Percentiles rank a stretch among this genome's conserved stretches.
Conservation (phyloP, 2,797 vertebrate species). For the Scleropages formosus region DNA sequence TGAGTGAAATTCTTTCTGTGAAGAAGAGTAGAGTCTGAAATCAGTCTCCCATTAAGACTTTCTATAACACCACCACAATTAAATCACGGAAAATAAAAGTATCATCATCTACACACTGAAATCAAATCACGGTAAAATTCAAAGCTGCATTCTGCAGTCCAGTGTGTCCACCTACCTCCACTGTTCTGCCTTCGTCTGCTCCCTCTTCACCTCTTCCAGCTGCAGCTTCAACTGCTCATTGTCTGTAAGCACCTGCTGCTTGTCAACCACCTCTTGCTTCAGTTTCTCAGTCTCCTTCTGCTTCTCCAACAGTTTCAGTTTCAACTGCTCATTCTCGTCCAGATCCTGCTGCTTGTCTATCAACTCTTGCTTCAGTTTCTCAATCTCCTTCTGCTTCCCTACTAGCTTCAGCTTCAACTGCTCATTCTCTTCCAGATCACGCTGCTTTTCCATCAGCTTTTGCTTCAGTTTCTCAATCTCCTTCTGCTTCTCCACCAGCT, state of each 20-base stretch:
- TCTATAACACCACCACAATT: neutral
- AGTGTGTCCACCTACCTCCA: conserved; percentile 57
- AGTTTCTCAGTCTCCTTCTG: conserved; percentile 81
- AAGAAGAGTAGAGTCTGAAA: conserved; percentile 29
- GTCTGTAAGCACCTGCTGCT: conserved; percentile 81
- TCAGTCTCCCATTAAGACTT: neutral
- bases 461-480: conserved; percentile 83
- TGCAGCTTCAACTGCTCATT: conserved; percentile 85
- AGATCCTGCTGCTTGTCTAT: conserved; percentile 84
- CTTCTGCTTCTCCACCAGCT: conserved; percentile 85
- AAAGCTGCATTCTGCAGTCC: neutral
- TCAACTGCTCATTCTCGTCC: conserved; percentile 76
- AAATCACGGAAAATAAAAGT: too few relatives aligned
- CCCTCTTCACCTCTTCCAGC: conserved; percentile 78
- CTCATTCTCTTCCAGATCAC: neutral
- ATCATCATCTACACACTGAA: neutral
- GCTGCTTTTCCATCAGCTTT: conserved; percentile 53
- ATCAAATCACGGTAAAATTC: neutral
- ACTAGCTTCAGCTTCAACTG: conserved; percentile 78
- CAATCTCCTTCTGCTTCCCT: conserved; percentile 80
- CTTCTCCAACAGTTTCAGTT: conserved; percentile 83
- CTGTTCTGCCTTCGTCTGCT: conserved; percentile 80
- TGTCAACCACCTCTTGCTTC: conserved; percentile 77
- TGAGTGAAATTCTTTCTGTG: conserved; percentile 72
- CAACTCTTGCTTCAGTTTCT: conserved; percentile 77